Evolutionary conservation across 37 sponge, comb jelly and placozoan species (phyloP).

Genomic region (Ianthella basta): DNA sequence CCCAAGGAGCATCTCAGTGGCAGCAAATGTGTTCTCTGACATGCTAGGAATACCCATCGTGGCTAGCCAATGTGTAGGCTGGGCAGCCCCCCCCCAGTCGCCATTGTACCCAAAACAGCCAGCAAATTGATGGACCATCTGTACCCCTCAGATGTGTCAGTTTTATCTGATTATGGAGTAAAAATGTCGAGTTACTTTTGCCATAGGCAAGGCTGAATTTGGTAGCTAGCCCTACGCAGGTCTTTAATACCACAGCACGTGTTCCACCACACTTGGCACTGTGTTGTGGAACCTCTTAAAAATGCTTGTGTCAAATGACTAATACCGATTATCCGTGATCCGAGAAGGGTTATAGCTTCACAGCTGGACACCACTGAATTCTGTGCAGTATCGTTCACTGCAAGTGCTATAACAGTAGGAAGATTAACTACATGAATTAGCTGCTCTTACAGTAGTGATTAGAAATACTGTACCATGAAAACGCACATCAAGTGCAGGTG

Average conservation of each 20-base stretch:
- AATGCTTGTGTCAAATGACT: neutral
- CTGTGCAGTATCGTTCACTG: too few relatives aligned
- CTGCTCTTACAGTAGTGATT: too few relatives aligned
- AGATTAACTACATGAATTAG: too few relatives aligned
- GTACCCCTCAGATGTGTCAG: constrained; percentile 1
- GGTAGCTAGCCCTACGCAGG: neutral
- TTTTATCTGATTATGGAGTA: neutral
- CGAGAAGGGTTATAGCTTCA: neutral
- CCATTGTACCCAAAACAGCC: constrained; percentile 12
- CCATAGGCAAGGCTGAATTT: constrained; percentile 8
- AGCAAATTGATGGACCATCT: constrained; percentile 18
- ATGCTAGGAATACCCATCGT: constrained; percentile 19
- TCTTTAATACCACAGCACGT: neutral
- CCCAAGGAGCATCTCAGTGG: constrained; percentile 10
- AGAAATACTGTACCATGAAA: too few relatives aligned
- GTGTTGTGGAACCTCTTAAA: neutral
- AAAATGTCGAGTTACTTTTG: neutral
- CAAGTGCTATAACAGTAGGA: too few relatives aligned
- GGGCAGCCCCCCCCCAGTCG: constrained; percentile 18
- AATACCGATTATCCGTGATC: neutral
- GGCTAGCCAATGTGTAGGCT: neutral
- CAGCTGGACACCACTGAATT: too few relatives aligned
- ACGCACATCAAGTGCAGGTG: too few relatives aligned
- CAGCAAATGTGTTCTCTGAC: constrained; percentile 9
- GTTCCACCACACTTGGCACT: constrained; percentile 25